phyloP scores from a whole-genome alignment of 1,140 invertebrate genomes.

The Eurosta solidaginis region DNA sequence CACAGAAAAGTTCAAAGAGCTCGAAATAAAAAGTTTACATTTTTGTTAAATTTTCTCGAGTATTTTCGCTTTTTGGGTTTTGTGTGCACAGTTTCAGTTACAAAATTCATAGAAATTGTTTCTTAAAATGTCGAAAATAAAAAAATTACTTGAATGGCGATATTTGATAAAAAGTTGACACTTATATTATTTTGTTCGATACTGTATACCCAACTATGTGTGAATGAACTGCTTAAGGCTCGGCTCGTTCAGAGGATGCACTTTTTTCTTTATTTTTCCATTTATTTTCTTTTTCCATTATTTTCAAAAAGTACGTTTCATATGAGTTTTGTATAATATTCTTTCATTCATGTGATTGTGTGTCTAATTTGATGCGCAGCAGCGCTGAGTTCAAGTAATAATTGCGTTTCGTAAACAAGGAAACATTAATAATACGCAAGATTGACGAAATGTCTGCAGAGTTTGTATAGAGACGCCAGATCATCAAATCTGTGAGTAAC shows the following conservation, averaged over 20 bases:
- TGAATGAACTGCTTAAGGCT: background rate
- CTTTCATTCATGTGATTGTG: too few relatives aligned
- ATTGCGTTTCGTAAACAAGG: background rate
- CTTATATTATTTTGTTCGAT: too few relatives aligned
- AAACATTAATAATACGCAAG: constrained; percentile 6
- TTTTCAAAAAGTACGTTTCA: background rate
- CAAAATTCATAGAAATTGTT: too few relatives aligned
- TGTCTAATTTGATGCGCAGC: background rate
- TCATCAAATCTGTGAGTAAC: background rate
- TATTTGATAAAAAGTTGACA: too few relatives aligned
- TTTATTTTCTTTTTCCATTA: background rate
- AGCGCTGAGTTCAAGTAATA: background rate
- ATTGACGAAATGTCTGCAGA: constrained; percentile 4
- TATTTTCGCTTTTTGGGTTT: too few relatives aligned
- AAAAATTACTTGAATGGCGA: too few relatives aligned
- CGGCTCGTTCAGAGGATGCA: background rate
- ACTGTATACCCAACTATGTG: too few relatives aligned
- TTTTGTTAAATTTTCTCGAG: too few relatives aligned
- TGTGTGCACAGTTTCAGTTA: too few relatives aligned
- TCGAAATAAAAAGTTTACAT: too few relatives aligned
- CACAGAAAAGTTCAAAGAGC: too few relatives aligned
- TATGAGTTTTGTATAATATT: background rate
- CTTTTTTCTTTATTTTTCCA: background rate
- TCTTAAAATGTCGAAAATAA: too few relatives aligned
- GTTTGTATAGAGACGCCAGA: background rate